Evolutionary conservation across 2,113 vertebrate genomes (phyloP), one percentile per base, ranked within the genome.

Genomic region (Carassius gibelio): DNA sequence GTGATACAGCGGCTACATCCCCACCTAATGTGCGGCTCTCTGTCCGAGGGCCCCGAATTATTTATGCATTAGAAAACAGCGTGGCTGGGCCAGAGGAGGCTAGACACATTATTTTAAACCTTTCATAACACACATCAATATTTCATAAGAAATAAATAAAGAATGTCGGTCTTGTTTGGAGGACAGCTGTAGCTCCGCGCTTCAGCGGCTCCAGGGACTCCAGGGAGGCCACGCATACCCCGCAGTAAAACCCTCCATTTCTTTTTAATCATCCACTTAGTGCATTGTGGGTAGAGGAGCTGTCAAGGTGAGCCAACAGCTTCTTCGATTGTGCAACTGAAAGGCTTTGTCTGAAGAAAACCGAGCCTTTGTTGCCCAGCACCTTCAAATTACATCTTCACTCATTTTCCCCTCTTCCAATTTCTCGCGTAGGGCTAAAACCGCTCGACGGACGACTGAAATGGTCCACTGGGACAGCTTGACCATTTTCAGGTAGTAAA

Each of bases 81-180:
- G 94, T 93, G 94, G 92, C 81, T 82, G 94, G 95, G 95, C 95
- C 88, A 91, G 89, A 85, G 83, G 74, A 87, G 92, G 92, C 94
- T 74, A 96, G 97, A 97, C 96, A 96, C 97, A 98, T 99, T 99
- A 99, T 99, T 99, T 98, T 98, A 99, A 99, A 98, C 97, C 98
- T 98, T 98, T 99, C 98, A 99, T 99, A 99, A 99, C 98, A 98
- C 92, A 92, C 95, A 99, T 99, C 96, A 99, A 99, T 99, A 99
- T 99, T 99, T 99, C 95, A 99, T 96, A 95, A 95, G 96, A 99
- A 98, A 99, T 99, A 99, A 99, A 99, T 99, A 99, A 99, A 97
- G 97, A 96, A 99, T 99, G 97, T 96, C 87, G 90, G 96, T 94
- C 96, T 96, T 97, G 97, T 97, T 99, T 97, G 96, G 97, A 97